Base-by-base conservation (phyloP, 2,888 invertebrate species). In the Apotomis turbidana region DNA sequence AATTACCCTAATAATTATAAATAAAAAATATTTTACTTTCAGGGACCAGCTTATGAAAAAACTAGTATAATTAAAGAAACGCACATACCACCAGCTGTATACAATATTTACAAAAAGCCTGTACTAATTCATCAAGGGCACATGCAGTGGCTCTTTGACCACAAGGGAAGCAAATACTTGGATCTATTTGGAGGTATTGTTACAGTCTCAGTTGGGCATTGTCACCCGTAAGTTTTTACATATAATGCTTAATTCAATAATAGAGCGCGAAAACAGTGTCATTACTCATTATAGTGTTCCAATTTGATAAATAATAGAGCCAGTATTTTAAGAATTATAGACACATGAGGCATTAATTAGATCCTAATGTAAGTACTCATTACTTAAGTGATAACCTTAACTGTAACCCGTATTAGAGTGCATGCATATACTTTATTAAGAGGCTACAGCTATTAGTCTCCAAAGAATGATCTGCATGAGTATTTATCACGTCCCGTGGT, bases 131-230 rank as follows among this genome's bases (percentile, higher is more conserved):
- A 97, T 82, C 97, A 97, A 81, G 99, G 98, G 0, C 94, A 96
- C 82, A 97, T 97, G 95, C 99, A 99, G 88, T 99, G 97, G 97
- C 88, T 99, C 5, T 99, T 95, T 88, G 99, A 99, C 87, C 95
- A 97, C 76, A 94, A 95, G 68, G 98, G 98, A 4, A 95, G 94
- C 76, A 94, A 98, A 79, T 99, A 99, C 88, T 94, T 99, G 76
- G 99, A 99, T 87, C 95, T 99, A 94, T 98, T 98, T 85, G 99
- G 96, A 5, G 99, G 99, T 6, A 99, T 99, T 79, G 99, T 98
- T 13, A 99, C 99, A 0, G 97, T 99, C 54, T 98, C 98, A 68
- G 98, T 99, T 3, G 99, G 99, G 36, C 99, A 99, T 87, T 98
- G 98, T 85, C 99, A 99, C 93, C 99, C 99, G 98, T 98, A 94